Base-by-base conservation (phyloP, 2,888 invertebrate genomes). In the Andrena praecox region DNA sequence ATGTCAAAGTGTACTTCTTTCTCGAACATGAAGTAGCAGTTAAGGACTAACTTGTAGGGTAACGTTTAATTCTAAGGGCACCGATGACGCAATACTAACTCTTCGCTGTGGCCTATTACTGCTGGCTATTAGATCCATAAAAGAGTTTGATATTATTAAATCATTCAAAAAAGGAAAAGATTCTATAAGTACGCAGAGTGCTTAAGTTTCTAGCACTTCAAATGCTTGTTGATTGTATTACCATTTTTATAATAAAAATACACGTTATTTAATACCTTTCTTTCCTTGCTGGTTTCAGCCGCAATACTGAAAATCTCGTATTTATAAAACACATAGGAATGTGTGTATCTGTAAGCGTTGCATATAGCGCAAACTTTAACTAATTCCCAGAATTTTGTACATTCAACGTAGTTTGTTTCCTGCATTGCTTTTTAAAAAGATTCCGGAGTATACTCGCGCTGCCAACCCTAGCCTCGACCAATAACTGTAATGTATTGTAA, bases 1-100 rank as follows among this genome's bases (percentile, higher is more conserved):
- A 72, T 67, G 29, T 80, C 54, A 62, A 72, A 48, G 67, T 72
- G 80, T 80, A 80, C 29, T 72, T 52, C 54, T 67, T 50, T 72
- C 8, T 62, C 20, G 59, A 78, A 20, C 66, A 54, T 35, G 8
- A 79, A 72, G 33, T 67, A 56, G 12, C 24, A 56, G 54, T 63
- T 68, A 72, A 71, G 33, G 10, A 71, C 33, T 64, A 79, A 71
- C 27, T 70, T 54, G 20, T 80, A 71, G 29, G 48, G 48, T 67
- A 72, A 78, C 31, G 31, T 31, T 62, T 76, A 52, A 29, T 62
- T 64, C 48, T 42, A 56, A 56, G 62, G n/a, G 59, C 24, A 48
- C 42, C 63, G 60, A 67, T 35, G 12, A 50, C 66, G 67, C n/a
- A n/a, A 67, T 70, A 78, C 27, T 79, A 79, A 66, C 72, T 35